A percentile compares a stretch with the other conserved stretches of the same genome.
Evolutionary conservation across 2,888 invertebrate species (phyloP).

Genomic region (Eutolmus rufibarbis): DNA sequence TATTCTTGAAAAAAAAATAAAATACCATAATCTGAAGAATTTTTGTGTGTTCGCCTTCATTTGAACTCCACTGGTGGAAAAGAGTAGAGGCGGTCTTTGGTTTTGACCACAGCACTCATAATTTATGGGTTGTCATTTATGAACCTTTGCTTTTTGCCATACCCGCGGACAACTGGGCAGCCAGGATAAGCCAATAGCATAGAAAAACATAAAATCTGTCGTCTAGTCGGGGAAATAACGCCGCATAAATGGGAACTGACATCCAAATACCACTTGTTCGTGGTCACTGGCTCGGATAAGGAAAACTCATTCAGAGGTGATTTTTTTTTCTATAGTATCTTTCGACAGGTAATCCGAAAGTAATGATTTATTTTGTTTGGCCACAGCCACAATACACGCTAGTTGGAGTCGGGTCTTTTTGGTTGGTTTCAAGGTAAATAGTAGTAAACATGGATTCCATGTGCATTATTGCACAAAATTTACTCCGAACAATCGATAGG

Average conservation of each 20-base stretch:
- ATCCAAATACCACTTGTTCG: conserved; percentile 24
- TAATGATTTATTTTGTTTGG: background rate
- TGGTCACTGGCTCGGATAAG: conserved; percentile 14
- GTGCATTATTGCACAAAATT: background rate
- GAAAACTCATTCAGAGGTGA: background rate
- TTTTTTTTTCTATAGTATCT: background rate
- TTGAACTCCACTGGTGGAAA: background rate
- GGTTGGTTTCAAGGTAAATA: background rate
- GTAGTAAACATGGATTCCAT: background rate
- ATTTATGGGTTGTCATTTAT: background rate
- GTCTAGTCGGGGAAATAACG: background rate
- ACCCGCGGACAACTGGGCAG: background rate
- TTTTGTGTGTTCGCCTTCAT: background rate
- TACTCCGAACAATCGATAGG: too few species aligned
- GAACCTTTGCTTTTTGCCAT: background rate
- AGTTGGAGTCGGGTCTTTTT: background rate
- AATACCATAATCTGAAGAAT: background rate
- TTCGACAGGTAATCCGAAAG: background rate
- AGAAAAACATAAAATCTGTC: conserved; percentile 2
- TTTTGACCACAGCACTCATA: background rate
- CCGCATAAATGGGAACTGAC: background rate
- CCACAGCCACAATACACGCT: background rate
- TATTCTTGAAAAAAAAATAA: background rate
- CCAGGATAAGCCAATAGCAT: conserved; percentile 14
- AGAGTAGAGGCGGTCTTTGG: background rate